Conservation (phyloP, 2,888 invertebrate species). For the Apamea anceps region DNA sequence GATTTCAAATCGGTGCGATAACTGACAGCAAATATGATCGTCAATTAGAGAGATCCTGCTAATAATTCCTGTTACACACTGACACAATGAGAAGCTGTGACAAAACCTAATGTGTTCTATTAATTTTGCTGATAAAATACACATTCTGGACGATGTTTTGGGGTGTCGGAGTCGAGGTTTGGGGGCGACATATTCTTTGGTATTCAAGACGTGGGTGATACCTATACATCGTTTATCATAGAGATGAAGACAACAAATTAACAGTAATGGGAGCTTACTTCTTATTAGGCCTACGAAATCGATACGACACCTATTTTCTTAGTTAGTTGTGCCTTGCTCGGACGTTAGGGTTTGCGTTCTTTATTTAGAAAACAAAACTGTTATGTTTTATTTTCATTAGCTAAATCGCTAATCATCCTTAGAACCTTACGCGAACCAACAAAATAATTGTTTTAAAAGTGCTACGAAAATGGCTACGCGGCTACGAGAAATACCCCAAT, state of each 20-base stretch:
- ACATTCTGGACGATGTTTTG: neutral
- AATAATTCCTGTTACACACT: slow-evolving; percentile 58
- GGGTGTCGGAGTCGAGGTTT: neutral
- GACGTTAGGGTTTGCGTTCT: neutral
- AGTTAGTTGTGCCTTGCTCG: neutral
- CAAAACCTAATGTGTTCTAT: slow-evolving; percentile 17
- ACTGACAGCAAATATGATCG: slow-evolving; percentile 68
- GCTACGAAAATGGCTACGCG: slow-evolving; percentile 43
- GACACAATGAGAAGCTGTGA: slow-evolving; percentile 36
- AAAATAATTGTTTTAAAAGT: neutral
- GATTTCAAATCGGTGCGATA: slow-evolving; percentile 65
- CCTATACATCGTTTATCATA: neutral
- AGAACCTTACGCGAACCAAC: neutral
- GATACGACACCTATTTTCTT: neutral
- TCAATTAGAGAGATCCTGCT: slow-evolving; percentile 65
- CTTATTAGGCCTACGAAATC: neutral
- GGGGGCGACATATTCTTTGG: neutral
- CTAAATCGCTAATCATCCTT: neutral
- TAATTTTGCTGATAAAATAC: neutral
- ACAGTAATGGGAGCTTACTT: neutral
- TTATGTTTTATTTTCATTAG: neutral
- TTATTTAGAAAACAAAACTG: neutral
- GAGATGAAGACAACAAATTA: neutral
- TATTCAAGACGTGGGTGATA: neutral
- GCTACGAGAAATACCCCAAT: slow-evolving; percentile 1